A percentile compares a stretch with the other conserved stretches of the same genome.
These are phyloP conservation scores for Leucoraja ocellata DNA, from an alignment of 2,797 vertebrate species.

Conservation along the genomic window DNA sequence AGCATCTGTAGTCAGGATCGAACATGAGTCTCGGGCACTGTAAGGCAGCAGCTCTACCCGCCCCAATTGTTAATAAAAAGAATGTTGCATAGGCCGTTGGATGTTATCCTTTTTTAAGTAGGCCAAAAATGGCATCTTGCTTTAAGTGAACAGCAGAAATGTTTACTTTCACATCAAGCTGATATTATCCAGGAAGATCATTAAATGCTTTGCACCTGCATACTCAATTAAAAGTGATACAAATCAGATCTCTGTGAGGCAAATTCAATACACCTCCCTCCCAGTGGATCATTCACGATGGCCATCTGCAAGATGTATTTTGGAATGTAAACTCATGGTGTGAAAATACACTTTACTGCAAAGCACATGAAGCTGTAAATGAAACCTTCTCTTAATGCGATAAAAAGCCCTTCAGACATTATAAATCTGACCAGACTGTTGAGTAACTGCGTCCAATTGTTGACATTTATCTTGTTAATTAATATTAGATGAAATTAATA, in stretches of 20 bases:
- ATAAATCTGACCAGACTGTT: background rate
- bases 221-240: background rate
- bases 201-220: background rate
- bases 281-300: background rate
- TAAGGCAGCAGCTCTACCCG: no score
- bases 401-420: constrained; percentile 1
- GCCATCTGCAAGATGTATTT: background rate
- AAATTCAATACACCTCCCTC: background rate
- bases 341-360: background rate
- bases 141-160: background rate
- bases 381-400: background rate
- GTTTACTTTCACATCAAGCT: background rate
- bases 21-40: no score
- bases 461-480: background rate
- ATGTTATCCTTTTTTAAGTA: background rate
- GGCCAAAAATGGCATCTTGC: background rate
- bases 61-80: background rate
- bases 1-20: no score
- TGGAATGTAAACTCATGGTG: background rate
- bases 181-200: background rate
- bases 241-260: background rate
- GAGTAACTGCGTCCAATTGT: constrained; percentile 9
- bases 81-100: background rate
- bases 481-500: constrained; percentile 30
- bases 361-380: background rate